Evolutionary conservation across 2,888 invertebrate species (phyloP).

Genomic region (Megastigmus dorsalis): DNA sequence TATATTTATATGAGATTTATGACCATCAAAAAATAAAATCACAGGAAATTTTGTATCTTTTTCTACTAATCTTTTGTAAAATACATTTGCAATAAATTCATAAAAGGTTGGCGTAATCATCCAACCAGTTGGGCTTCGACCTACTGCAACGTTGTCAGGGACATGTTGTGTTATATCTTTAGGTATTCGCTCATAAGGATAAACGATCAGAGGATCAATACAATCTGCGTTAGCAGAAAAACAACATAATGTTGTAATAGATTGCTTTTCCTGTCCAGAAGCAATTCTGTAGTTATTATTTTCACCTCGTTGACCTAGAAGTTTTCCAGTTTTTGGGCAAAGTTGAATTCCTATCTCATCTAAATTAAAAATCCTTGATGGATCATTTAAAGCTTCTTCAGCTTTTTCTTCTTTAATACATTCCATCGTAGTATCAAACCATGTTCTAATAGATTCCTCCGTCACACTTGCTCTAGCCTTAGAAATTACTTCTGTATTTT

Average conservation of each 20-base stretch:
- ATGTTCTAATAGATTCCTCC: conserved; percentile 57
- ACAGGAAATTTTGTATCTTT: neutral
- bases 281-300: conserved; percentile 33
- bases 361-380: conserved; percentile 52
- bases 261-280: conserved; percentile 51
- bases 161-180: neutral
- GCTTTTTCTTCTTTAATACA: conserved; percentile 46
- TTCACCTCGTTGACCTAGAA: conserved; percentile 17
- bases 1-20: neutral
- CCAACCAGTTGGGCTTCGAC: neutral
- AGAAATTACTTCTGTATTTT: conserved; percentile 59
- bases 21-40: neutral
- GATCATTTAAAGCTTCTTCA: neutral
- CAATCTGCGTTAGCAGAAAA: too few relatives aligned
- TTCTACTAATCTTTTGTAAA: neutral
- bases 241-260: too few relatives aligned
- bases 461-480: conserved; percentile 59
- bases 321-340: conserved; percentile 51
- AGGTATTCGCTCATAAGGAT: neutral
- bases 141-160: neutral
- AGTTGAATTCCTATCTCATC: conserved; percentile 59
- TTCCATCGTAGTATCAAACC: conserved; percentile 54
- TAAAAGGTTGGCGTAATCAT: neutral
- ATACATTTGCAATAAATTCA: neutral
- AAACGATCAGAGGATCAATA: neutral